phyloP scores from a whole-genome alignment of 35 echinoderm and acorn worm species.

The Eucidaris tribuloides region DNA sequence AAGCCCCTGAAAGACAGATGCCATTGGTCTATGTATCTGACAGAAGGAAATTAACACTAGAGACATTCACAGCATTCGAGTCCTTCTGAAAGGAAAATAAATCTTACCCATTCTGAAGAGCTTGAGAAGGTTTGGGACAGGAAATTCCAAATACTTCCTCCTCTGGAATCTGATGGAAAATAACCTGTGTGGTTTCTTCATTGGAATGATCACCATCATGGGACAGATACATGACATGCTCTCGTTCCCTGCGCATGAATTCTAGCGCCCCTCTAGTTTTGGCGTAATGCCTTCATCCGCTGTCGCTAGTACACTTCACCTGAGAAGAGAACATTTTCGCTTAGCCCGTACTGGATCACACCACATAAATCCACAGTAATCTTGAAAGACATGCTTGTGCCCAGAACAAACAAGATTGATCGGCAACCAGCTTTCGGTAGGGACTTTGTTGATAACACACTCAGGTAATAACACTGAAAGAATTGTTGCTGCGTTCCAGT shows the following conservation, averaged over 20 bases:
- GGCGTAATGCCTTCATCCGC: constrained; percentile 15
- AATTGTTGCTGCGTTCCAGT: constrained; percentile 10
- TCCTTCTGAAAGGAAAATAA: background rate
- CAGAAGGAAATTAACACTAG: no score
- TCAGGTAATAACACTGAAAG: constrained; percentile 4
- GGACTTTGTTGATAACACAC: background rate
- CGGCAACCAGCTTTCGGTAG: constrained; percentile 72
- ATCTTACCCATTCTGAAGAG: constrained; percentile 83
- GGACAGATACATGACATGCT: constrained; percentile 62
- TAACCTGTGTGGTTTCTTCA: constrained; percentile 23
- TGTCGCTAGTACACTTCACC: constrained; percentile 79
- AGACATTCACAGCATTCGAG: no score
- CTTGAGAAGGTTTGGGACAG: constrained; percentile 63
- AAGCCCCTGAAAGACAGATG: no score
- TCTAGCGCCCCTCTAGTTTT: constrained; percentile 29
- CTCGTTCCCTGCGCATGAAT: constrained; percentile 50
- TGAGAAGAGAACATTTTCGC: constrained; percentile 70
- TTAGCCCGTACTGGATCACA: constrained; percentile 72
- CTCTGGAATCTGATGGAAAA: constrained; percentile 52
- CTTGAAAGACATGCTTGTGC: constrained; percentile 92
- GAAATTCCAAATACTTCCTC: constrained; percentile 83
- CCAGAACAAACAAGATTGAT: constrained; percentile 68
- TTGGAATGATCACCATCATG: constrained; percentile 59
- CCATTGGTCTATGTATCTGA: no score
- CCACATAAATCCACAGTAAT: constrained; percentile 83